Evolutionary conservation across 2,888 invertebrate species (phyloP).

Genomic region (Oscheius sp.): DNA sequence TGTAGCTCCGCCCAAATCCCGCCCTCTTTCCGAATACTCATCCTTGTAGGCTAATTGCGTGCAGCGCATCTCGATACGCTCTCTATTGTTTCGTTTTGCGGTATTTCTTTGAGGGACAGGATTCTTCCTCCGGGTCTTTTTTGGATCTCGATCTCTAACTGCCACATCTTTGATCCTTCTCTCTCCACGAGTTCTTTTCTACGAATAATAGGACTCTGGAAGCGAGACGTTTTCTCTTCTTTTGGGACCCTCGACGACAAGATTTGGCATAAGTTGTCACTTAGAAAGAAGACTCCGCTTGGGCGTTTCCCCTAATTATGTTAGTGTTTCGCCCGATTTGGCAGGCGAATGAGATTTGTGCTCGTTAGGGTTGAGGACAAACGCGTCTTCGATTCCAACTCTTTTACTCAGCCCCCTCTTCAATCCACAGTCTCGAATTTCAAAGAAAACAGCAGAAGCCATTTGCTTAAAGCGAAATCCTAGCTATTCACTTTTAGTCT

Average conservation of each 20-base stretch:
- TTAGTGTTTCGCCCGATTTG: constrained; percentile 32
- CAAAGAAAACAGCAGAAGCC: constrained; percentile 26
- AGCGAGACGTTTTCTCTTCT: neutral
- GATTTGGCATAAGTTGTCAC: constrained; percentile 2
- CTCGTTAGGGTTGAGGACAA: constrained; percentile 24
- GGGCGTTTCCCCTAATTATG: constrained; percentile 27
- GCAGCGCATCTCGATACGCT: constrained; percentile 13
- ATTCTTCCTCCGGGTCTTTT: neutral
- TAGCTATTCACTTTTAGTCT: neutral
- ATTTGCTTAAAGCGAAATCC: constrained; percentile 9
- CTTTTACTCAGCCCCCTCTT: constrained; percentile 35
- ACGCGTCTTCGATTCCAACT: constrained; percentile 41
- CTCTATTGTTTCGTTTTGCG: neutral
- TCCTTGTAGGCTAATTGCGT: constrained; percentile 22
- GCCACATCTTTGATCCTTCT: neutral
- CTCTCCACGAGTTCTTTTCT: neutral
- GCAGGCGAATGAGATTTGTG: constrained; percentile 26
- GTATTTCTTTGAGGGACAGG: too few relatives aligned
- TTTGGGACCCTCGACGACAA: neutral
- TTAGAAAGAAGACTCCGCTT: neutral
- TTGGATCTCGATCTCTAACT: neutral
- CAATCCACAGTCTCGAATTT: constrained; percentile 30
- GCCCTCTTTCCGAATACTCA: constrained; percentile 15
- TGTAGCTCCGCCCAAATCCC: constrained; percentile 22
- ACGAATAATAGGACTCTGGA: too few relatives aligned